Base-by-base conservation (phyloP, 2,888 invertebrate species). In the Drosophila diplacantha region DNA sequence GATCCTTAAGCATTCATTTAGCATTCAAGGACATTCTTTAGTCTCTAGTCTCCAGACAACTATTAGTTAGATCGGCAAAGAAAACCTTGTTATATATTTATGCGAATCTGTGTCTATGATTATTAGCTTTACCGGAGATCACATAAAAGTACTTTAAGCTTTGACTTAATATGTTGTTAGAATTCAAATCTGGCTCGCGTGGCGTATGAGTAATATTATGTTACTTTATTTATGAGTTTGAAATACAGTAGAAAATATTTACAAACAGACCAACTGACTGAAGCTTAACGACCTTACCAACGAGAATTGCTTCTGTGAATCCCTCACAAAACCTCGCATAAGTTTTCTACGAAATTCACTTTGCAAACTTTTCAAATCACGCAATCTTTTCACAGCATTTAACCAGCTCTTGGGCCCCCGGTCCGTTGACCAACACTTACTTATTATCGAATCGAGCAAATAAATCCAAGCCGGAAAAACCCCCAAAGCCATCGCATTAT, bases 381-480 rank as follows among this genome's bases (percentile, higher is more conserved):
- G 18, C 37, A 24, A 39, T 37, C 41, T 43, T 43, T 49, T 50
- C 8, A 3, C n/a, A 11, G 22, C 31, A 24, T 46, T 54, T 47
- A 35, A 41, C 29, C 39, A 65, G 24, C 54, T 32, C 49, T 64
- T 63, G 14, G 11, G 31, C 22, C 24, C 29, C 24, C 34, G 39
- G 34, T 49, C 12, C 49, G 49, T 58, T 64, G 64, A 58, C 64
- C 64, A 58, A 38, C 68, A 47, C 59, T 59, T 49, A 44, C 43
- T 67, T 67, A 58, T 41, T 50, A 64, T 50, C 60, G 60, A 67
- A 58, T 68, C 22, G 54, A 16, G 61, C 65, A 64, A 62, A 62
- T 64, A 62, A 64, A 64, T 62, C 37, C 54, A 31, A 63, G 22
- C 18, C 61, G 61, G 41, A 61, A 61, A 61, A 52, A 53, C 50